Percentiles rank a stretch among this genome's conserved stretches.
Evolutionary conservation across 2,888 invertebrate species (phyloP).

Genomic region (Luffia ferchaultella): DNA sequence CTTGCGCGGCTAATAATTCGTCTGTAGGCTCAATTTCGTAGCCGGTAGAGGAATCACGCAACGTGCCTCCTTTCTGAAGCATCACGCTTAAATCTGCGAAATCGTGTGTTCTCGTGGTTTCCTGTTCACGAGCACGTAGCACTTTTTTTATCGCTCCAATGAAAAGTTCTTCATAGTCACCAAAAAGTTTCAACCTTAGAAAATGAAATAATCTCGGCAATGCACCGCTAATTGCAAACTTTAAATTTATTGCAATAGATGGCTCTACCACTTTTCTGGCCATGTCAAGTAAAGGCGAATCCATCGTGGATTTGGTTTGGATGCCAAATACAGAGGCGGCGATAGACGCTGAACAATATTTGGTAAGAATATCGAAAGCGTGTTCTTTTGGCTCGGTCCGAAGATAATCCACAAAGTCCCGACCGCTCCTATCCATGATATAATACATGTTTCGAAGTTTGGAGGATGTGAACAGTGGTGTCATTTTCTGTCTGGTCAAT

Average conservation of each 20-base stretch:
- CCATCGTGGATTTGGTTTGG: conserved; percentile 26
- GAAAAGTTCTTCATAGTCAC: conserved; percentile 30
- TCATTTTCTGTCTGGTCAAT: conserved; percentile 34
- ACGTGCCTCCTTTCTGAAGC: conserved; percentile 30
- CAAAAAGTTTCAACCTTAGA: conserved; percentile 27
- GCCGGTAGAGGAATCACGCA: conserved; percentile 28
- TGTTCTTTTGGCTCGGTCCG: conserved; percentile 9
- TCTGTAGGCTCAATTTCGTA: conserved; percentile 34
- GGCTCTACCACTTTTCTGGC: conserved; percentile 20
- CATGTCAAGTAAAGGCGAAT: conserved; percentile 33
- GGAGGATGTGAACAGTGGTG: conserved; percentile 34
- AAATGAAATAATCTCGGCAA: conserved; percentile 19
- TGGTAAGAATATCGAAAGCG: conserved; percentile 22
- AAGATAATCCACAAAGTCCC: conserved; percentile 27
- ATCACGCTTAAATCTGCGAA: conserved; percentile 36
- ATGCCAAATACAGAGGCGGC: conserved; percentile 43
- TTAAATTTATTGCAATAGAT: conserved; percentile 20
- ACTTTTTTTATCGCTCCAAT: conserved; percentile 34
- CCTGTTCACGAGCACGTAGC: conserved; percentile 26
- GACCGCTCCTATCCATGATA: conserved; percentile 34
- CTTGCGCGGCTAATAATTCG: conserved; percentile 35
- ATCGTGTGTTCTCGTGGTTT: conserved; percentile 30
- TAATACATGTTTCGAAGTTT: conserved; percentile 44
- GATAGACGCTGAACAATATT: conserved; percentile 31
- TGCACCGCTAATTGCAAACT: conserved; percentile 19